Conservation (phyloP, 2,113 vertebrate genomes). For the Proterorhinus semilunaris region DNA sequence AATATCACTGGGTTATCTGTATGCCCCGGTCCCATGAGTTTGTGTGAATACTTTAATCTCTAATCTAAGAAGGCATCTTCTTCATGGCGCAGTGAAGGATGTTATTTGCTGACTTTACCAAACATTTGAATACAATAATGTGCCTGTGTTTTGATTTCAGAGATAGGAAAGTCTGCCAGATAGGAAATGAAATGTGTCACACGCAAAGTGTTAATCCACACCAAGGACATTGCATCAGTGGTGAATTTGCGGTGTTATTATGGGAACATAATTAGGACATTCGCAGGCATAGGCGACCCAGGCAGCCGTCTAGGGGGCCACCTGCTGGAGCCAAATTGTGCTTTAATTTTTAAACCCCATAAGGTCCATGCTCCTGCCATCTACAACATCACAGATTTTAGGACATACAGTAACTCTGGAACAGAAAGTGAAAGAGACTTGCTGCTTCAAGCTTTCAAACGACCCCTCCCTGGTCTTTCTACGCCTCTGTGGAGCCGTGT, state of each 20-base stretch:
- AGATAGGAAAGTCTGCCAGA: background rate
- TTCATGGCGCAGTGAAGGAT: background rate
- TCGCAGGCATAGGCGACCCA: too few species aligned
- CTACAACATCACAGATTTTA: too few species aligned
- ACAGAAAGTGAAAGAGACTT: too few species aligned
- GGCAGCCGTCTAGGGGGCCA: too few species aligned
- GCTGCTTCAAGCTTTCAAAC: too few species aligned
- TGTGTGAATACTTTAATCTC: slow-evolving; percentile 2
- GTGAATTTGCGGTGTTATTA: background rate
- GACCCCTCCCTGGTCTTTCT: too few species aligned
- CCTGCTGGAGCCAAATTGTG: too few species aligned
- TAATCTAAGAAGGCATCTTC: background rate
- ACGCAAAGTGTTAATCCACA: background rate
- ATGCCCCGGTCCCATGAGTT: background rate
- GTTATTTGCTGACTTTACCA: background rate
- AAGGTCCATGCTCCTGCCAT: too few species aligned
- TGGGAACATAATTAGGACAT: background rate
- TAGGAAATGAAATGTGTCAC: background rate
- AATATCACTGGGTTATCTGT: background rate
- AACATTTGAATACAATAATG: background rate
- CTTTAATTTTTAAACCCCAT: too few species aligned
- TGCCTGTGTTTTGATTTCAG: background rate
- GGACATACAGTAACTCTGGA: too few species aligned
- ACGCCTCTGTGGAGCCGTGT: too few species aligned
- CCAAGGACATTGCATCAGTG: background rate